Conservation (phyloP, 2,888 invertebrate species). For the Willowsia nigromaculata region DNA sequence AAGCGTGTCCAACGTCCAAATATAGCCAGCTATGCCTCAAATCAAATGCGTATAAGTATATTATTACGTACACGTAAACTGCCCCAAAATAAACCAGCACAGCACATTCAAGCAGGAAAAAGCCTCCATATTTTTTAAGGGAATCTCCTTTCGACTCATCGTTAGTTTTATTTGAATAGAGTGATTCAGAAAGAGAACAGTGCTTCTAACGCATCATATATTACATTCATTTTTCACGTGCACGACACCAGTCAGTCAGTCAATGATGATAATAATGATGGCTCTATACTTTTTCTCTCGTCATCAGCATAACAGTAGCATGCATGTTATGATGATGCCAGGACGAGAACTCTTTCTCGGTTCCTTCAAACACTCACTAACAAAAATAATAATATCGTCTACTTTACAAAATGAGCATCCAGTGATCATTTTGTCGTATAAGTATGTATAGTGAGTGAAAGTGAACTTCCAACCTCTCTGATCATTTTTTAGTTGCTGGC, state of each 20-base stretch:
- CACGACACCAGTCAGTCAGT: slow-evolving; percentile 41
- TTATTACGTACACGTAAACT: background rate
- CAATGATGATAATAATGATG: slow-evolving; percentile 40
- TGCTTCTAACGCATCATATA: slow-evolving; percentile 13
- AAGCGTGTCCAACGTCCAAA: too few species aligned
- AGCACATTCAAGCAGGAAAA: background rate
- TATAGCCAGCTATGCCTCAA: too few species aligned
- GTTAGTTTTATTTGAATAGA: slow-evolving; percentile 53
- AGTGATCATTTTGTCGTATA: background rate
- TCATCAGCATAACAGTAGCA: slow-evolving; percentile 29
- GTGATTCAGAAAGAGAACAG: slow-evolving; percentile 26
- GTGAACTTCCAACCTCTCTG: slow-evolving; percentile 10
- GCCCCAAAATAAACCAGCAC: background rate
- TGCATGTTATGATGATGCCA: background rate
- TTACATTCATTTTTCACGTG: slow-evolving; percentile 57
- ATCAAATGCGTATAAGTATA: too few species aligned
- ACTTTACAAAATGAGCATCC: background rate
- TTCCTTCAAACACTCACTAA: slow-evolving; percentile 12
- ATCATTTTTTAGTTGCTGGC: slow-evolving; percentile 1
- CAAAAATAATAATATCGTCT: slow-evolving; percentile 4
- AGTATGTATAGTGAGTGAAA: background rate
- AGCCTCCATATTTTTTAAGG: background rate
- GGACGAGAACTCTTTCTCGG: slow-evolving; percentile 2
- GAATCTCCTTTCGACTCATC: slow-evolving; percentile 21
- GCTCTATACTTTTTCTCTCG: slow-evolving; percentile 33